Conservation (phyloP, 2,797 vertebrate species). For the Platyrinchus mystaceus region DNA sequence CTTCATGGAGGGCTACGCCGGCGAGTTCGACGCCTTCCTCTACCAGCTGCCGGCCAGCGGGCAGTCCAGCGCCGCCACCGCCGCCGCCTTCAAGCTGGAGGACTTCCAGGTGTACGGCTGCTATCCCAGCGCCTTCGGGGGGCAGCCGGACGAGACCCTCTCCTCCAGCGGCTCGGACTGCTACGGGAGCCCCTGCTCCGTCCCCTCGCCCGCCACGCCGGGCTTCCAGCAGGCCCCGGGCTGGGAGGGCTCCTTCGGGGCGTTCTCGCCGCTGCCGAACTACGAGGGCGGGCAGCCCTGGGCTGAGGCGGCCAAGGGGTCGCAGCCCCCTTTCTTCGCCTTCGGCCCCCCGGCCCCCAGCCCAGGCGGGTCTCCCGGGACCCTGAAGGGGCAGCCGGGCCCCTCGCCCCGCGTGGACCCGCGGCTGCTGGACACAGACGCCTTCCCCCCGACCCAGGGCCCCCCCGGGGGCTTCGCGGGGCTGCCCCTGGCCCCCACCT, state of each 20-base stretch:
- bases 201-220: constrained; percentile 85
- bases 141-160: constrained; percentile 84
- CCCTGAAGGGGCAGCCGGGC: constrained; percentile 68
- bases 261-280: constrained; percentile 83
- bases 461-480: constrained; percentile 75
- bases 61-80: constrained; percentile 51
- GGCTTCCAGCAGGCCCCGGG: constrained; percentile 81
- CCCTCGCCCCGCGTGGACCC: constrained; percentile 62
- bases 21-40: constrained; percentile 89
- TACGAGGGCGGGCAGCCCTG: constrained; percentile 79
- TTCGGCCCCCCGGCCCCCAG: constrained; percentile 73
- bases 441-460: constrained; percentile 71
- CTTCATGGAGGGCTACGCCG: constrained; percentile 83
- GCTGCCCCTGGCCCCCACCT: constrained; percentile 76
- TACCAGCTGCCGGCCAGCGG: constrained; percentile 84
- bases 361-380: constrained; percentile 20
- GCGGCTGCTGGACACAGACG: constrained; percentile 71
- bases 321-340: constrained; percentile 83
- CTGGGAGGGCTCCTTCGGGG: constrained; percentile 88
- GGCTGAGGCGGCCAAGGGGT: constrained; percentile 80
- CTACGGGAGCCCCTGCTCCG: constrained; percentile 87
- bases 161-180: constrained; percentile 90
- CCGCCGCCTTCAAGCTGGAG: constrained; percentile 82
- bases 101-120: constrained; percentile 93
- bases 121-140: constrained; percentile 85